Base-by-base conservation (phyloP, 2,797 vertebrate genomes). In the Aselliscus stoliczkanus region DNA sequence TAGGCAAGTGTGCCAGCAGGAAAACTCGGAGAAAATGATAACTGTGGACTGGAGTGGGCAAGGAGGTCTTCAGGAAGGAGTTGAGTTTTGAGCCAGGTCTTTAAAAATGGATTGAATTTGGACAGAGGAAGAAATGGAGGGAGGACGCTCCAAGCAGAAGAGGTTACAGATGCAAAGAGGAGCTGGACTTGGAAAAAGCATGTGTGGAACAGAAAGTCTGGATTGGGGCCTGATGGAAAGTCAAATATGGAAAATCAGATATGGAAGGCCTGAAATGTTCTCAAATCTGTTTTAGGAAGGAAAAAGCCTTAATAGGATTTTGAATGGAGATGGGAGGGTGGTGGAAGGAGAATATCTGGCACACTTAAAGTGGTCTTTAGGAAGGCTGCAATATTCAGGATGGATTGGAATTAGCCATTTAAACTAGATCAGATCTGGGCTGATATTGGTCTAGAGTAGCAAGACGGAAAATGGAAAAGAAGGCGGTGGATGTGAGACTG, bases 331-430 rank as follows among this genome's bases (percentile, higher is more conserved):
- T 56, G 52, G 54, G 29, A 81, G 21, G 23, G 42, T 52, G n/a
- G 54, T 58, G 25, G 20, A 79, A 91, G 34, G 58, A 92, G 21
- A 81, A 34, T 54, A 37, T 69, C 25, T 67, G 44, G 47, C 2
- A 50, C 12, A 13, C 21, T 95, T 88, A 64, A 88, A 44, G 39
- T 72, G 31, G 34, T 42, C 87, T 90, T 69, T 50, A 62, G 56
- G n/a, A 92, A 72, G 81, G 13, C 34, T 85, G 69, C 29, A 83
- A 83, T 92, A 50, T 50, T 96, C 17, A 84, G 39, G 9, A 65
- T 91, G 62, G 65, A 82, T 42, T 81, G 39, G 87, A 93, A 94
- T 81, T 73, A 47, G 37, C 27, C 21, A 65, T 65, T 96, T 81
- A 96, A 88, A 91, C 23, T 72, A 84, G 31, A 67, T 81, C 77